These are phyloP conservation scores for Drosophila ananassae DNA, from an alignment of 1,140 invertebrate species.

Conservation along the genomic window DNA sequence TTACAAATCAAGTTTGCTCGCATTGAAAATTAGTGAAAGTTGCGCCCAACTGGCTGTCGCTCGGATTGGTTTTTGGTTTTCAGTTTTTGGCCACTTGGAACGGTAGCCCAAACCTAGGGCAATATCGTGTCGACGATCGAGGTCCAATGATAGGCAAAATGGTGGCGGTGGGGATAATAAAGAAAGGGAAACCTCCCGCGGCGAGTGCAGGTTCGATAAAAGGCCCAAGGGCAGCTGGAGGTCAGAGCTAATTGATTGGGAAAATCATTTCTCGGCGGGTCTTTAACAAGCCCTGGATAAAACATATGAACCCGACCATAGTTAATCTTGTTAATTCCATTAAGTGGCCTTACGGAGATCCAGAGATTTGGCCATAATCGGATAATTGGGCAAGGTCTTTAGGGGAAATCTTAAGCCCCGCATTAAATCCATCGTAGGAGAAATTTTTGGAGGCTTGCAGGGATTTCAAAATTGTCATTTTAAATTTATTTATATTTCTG, in stretches of 20 bases:
- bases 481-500: background rate
- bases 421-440: background rate
- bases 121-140: constrained; percentile 77
- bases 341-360: constrained; percentile 34
- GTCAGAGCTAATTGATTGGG: constrained; percentile 75
- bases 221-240: constrained; percentile 49
- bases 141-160: constrained; percentile 50
- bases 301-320: constrained; percentile 34
- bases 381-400: constrained; percentile 4
- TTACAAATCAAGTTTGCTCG: constrained; percentile 68
- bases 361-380: constrained; percentile 36
- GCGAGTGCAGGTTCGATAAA: constrained; percentile 36
- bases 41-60: constrained; percentile 43
- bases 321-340: constrained; percentile 52
- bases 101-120: constrained; percentile 74
- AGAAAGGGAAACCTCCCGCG: constrained; percentile 22
- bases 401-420: background rate
- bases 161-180: constrained; percentile 8
- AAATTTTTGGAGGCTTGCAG: constrained; percentile 9
- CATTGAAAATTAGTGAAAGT: constrained; percentile 73
- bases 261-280: constrained; percentile 59
- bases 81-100: constrained; percentile 34
- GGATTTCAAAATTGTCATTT: background rate
- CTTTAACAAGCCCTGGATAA: constrained; percentile 30
- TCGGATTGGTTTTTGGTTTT: constrained; percentile 18